phyloP scores from a whole-genome alignment of 2,888 invertebrate genomes.

The Luperina testacea region DNA sequence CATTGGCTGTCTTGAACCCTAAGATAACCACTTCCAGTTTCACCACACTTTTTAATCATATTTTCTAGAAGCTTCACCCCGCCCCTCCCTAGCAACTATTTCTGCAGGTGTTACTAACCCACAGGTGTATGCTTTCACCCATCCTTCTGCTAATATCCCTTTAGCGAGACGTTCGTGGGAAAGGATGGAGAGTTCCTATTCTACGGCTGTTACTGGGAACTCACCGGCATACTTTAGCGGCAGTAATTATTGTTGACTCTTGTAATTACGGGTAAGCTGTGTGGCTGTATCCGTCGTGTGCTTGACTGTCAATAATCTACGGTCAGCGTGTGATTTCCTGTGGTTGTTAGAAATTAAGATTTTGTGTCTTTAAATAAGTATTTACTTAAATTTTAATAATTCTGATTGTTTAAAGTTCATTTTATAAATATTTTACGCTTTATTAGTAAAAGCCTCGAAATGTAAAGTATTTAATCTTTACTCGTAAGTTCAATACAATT shows the following conservation, averaged over 20 bases:
- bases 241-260: slow-evolving; percentile 59
- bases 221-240: slow-evolving; percentile 41
- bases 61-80: not conserved
- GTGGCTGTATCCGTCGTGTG: slow-evolving; percentile 42
- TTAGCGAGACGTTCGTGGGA: slow-evolving; percentile 44
- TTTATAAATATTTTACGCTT: no score
- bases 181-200: slow-evolving; percentile 61
- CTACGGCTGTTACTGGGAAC: slow-evolving; percentile 39
- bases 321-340: slow-evolving; percentile 14
- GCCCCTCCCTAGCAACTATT: not conserved
- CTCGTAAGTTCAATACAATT: no score
- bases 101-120: slow-evolving; percentile 1
- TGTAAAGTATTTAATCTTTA: no score
- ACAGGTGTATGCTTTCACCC: slow-evolving; percentile 37
- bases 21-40: not conserved
- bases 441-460: no score
- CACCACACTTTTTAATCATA: no score
- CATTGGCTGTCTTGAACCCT: not conserved
- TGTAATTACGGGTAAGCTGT: slow-evolving; percentile 45
- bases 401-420: no score
- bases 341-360: not conserved
- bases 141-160: slow-evolving; percentile 20
- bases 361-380: not conserved
- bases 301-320: slow-evolving; percentile 12
- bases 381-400: not conserved